phyloP scores from a whole-genome alignment of 2,797 vertebrate genomes.

The Parauchenoglanis punctatus region DNA sequence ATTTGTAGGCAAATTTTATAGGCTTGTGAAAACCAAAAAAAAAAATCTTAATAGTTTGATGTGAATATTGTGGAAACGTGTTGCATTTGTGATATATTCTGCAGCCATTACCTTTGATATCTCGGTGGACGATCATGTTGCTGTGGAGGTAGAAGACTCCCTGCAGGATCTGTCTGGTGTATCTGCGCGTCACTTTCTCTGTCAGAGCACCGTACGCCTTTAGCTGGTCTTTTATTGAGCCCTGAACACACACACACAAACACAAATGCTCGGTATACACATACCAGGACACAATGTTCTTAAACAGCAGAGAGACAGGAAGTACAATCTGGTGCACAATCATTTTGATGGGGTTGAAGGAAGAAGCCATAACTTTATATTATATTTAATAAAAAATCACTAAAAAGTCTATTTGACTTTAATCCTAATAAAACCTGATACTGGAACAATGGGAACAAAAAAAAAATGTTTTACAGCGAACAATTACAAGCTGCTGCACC shows the following conservation, averaged over 20 bases:
- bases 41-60: not conserved
- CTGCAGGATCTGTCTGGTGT: constrained; percentile 90
- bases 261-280: not conserved
- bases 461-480: constrained; percentile 9
- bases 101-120: constrained; percentile 85
- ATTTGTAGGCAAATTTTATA: not conserved
- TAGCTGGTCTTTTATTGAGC: constrained; percentile 84
- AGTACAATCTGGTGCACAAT: not conserved
- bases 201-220: constrained; percentile 91
- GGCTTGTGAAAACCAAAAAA: not conserved
- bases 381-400: not conserved
- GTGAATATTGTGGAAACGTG: not conserved
- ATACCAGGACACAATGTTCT: not conserved
- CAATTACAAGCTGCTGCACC: not conserved
- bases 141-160: constrained; percentile 91
- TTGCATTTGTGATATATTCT: not conserved
- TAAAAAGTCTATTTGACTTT: not conserved
- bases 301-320: not conserved
- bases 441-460: not conserved
- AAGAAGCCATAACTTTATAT: not conserved
- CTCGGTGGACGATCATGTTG: constrained; percentile 95
- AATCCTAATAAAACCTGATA: not conserved
- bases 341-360: too few species aligned
- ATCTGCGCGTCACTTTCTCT: constrained; percentile 89
- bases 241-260: constrained; percentile 62